Evolutionary conservation across 2,888 invertebrate genomes (phyloP).

Genomic region (Drosophila buzzatii): DNA sequence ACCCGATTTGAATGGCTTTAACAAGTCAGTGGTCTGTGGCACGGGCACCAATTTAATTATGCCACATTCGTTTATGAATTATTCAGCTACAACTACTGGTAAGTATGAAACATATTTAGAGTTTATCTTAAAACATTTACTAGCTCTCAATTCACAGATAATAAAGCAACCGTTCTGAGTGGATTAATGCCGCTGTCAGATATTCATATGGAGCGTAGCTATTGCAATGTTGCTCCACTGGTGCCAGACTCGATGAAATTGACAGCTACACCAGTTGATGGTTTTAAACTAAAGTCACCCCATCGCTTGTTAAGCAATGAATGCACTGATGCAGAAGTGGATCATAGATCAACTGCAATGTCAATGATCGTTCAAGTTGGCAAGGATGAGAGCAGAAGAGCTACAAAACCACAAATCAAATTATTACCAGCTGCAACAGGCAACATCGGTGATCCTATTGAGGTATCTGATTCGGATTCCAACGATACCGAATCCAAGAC

Average conservation of each 20-base stretch:
- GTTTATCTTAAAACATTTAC: not conserved
- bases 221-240: conserved; percentile 84
- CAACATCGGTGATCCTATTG: conserved; percentile 77
- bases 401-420: conserved; percentile 7
- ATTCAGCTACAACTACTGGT: conserved; percentile 36
- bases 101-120: not conserved
- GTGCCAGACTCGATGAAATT: conserved; percentile 82
- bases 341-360: conserved; percentile 1
- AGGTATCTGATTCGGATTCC: conserved; percentile 80
- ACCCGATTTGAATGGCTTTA: conserved; percentile 61
- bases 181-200: conserved; percentile 21
- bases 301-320: conserved; percentile 12
- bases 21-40: conserved; percentile 19
- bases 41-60: conserved; percentile 24
- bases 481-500: conserved; percentile 47
- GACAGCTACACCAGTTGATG: conserved; percentile 20
- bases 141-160: conserved; percentile 18
- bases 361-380: conserved; percentile 2
- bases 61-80: conserved; percentile 50
- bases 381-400: conserved; percentile 1
- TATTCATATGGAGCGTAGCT: conserved; percentile 69
- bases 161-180: conserved; percentile 2
- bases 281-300: conserved; percentile 8
- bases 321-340: conserved; percentile 4
- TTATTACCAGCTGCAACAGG: conserved; percentile 55